Evolutionary conservation across 2,113 vertebrate genomes (phyloP), one percentile per base, ranked within the genome.

Genomic region (Cavia porcellus): DNA sequence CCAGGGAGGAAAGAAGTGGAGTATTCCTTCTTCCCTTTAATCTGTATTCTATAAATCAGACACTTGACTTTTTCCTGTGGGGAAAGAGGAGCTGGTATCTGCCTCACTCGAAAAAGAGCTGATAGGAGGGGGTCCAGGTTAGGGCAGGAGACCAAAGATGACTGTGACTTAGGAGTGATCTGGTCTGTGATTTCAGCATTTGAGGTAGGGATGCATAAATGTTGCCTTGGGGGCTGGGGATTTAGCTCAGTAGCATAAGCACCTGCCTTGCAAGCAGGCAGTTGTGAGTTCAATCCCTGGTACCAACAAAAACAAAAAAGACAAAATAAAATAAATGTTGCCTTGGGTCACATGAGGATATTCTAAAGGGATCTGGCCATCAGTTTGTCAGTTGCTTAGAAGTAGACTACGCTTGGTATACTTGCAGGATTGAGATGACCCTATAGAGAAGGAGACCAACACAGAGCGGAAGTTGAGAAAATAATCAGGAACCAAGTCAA

Each of bases 171-270:
- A 45, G 47, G 15, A 70, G 12, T 35, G 10, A 47, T 22, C 50
- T 86, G 47, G 55, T 22, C 50, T 86, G 47, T 22, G 7, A 25
- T 50, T 47, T 64, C 55, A 32, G 47, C 38, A 10, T 59, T 45
- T 70, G 42, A n/a, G 55, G 3, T 19, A 66, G 19, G 70, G 30
- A 50, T 15, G 0, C 0, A 1, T 2, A 11, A 20, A 13, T 14
- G 5, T 24, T 62, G 32, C 35, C n/a, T 55, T 19, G 6, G 35
- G 32, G 38, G 38, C 38, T 38, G 38, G 38, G 38, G 38, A 38
- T 38, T 38, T 38, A 38, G 38, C 38, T 38, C 38, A 38, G 38
- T 2, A 2, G 38, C 38, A 38, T 38, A 38, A 38, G 38, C 38
- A 2, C 38, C 38, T 38, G 38, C 38, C 38, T 38, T 38, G 38